These are phyloP conservation scores for Holothuria glaberrima DNA, from an alignment of 35 echinoderm and acorn worm genomes.

Conservation along the genomic window DNA sequence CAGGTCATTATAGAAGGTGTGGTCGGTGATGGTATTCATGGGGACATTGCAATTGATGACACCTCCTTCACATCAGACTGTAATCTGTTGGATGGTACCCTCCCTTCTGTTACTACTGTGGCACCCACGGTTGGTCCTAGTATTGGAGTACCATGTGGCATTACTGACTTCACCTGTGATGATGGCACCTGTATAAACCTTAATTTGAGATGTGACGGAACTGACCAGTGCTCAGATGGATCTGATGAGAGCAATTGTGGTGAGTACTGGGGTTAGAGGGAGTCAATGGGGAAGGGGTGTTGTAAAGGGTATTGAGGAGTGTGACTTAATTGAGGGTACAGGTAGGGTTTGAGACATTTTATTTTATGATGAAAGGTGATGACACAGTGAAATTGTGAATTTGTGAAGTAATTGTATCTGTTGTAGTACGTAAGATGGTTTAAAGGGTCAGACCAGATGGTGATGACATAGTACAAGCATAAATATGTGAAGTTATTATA, in stretches of 20 bases:
- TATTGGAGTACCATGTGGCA: constrained; percentile 48
- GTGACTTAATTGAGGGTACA: too few relatives aligned
- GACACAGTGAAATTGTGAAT: too few relatives aligned
- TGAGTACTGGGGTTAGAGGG: constrained; percentile 43
- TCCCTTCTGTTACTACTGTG: constrained; percentile 69
- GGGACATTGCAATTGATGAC: constrained; percentile 97
- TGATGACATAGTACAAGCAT: too few relatives aligned
- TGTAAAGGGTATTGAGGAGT: too few relatives aligned
- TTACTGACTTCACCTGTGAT: constrained; percentile 68
- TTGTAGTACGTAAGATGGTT: too few relatives aligned
- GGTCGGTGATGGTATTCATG: constrained; percentile 73
- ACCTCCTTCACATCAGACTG: constrained; percentile 78
- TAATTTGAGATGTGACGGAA: constrained; percentile 62
- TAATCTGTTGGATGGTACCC: background rate
- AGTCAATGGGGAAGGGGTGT: background rate
- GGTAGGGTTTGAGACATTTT: too few relatives aligned
- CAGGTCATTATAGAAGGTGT: constrained; percentile 92
- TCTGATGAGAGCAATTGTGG: constrained; percentile 88
- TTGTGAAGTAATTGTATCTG: too few relatives aligned
- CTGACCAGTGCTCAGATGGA: constrained; percentile 49
- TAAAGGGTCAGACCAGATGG: too few relatives aligned
- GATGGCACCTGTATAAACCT: constrained; percentile 65
- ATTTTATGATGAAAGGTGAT: too few relatives aligned
- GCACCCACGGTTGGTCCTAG: constrained; percentile 6
- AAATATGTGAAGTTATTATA: too few relatives aligned